A percentile compares a stretch with the other conserved stretches of the same genome.
Evolutionary conservation across 2,797 vertebrate species (phyloP).

Genomic region (Astyanax mexicanus): DNA sequence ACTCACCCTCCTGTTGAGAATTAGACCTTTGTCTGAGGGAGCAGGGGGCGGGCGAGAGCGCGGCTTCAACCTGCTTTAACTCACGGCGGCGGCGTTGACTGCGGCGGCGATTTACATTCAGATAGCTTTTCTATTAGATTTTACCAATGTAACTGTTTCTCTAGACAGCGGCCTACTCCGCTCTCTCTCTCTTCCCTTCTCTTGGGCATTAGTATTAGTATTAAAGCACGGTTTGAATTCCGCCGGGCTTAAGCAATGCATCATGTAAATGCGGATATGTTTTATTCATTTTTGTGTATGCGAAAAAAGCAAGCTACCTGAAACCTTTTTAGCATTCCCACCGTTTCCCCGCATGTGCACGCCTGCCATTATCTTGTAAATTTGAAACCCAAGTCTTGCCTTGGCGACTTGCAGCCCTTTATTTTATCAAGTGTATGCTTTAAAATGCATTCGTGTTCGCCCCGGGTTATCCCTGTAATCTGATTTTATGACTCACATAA

Average conservation of each 20-base stretch:
- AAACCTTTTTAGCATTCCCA: slow-evolving; percentile 68
- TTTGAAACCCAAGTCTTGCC: slow-evolving; percentile 64
- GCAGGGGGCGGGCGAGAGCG: slow-evolving; percentile 41
- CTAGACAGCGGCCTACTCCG: slow-evolving; percentile 56
- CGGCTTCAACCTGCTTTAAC: slow-evolving; percentile 60
- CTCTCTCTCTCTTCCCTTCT: slow-evolving; percentile 60
- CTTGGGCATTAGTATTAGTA: slow-evolving; percentile 71
- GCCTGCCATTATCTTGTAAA: slow-evolving; percentile 74
- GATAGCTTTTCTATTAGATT: slow-evolving; percentile 83
- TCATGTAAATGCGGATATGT: slow-evolving; percentile 80
- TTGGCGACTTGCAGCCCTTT: slow-evolving; percentile 71
- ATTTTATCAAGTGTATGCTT: slow-evolving; percentile 71
- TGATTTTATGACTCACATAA: slow-evolving; percentile 69
- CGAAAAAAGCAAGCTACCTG: slow-evolving; percentile 69
- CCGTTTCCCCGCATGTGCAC: slow-evolving; percentile 50
- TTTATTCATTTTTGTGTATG: slow-evolving; percentile 76
- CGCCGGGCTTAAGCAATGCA: slow-evolving; percentile 69
- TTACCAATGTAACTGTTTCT: slow-evolving; percentile 70
- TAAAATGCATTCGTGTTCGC: slow-evolving; percentile 59
- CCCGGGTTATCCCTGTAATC: slow-evolving; percentile 68
- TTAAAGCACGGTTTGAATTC: slow-evolving; percentile 72
- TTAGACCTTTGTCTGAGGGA: background rate
- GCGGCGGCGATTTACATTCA: slow-evolving; percentile 78
- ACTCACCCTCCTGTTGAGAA: background rate
- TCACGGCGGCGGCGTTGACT: slow-evolving; percentile 54